Conservation (phyloP, 1,140 invertebrate genomes). For the Pomacea maculata region DNA sequence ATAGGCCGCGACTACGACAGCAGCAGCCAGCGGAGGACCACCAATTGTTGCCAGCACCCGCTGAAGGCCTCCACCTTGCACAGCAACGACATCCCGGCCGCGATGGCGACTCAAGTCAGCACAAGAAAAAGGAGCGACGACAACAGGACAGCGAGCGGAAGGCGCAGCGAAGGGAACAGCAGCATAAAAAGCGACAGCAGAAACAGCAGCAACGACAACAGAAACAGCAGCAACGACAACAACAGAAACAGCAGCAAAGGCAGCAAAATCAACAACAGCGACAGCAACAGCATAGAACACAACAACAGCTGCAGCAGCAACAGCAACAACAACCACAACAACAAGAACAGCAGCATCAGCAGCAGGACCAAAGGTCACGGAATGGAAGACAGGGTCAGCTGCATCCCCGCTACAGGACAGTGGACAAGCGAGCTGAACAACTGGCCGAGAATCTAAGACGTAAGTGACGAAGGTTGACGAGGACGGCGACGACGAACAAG, state of each 20-base stretch:
- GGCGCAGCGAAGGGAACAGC: too few species aligned
- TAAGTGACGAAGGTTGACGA: not conserved
- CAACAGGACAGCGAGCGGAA: not conserved
- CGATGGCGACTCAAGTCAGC: not conserved
- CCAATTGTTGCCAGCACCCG: not conserved
- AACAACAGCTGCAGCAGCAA: not conserved
- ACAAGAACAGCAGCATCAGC: not conserved
- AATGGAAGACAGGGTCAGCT: not conserved
- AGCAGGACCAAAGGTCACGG: not conserved
- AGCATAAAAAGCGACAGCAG: too few species aligned
- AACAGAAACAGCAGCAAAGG: not conserved
- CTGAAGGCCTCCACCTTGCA: not conserved
- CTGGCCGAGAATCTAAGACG: not conserved
- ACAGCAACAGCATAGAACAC: not conserved
- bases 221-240: too few species aligned
- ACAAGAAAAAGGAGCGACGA: not conserved
- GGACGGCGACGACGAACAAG: too few species aligned
- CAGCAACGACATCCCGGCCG: not conserved
- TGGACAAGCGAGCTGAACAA: constrained; percentile 10
- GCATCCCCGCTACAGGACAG: constrained; percentile 8
- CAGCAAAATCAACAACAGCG: not conserved
- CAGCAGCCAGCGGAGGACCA: not conserved
- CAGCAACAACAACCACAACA: not conserved
- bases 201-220: too few species aligned
- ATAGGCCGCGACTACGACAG: not conserved